These are phyloP conservation scores for Galeruca laticollis DNA, from an alignment of 2,888 invertebrate genomes.

Conservation along the genomic window DNA sequence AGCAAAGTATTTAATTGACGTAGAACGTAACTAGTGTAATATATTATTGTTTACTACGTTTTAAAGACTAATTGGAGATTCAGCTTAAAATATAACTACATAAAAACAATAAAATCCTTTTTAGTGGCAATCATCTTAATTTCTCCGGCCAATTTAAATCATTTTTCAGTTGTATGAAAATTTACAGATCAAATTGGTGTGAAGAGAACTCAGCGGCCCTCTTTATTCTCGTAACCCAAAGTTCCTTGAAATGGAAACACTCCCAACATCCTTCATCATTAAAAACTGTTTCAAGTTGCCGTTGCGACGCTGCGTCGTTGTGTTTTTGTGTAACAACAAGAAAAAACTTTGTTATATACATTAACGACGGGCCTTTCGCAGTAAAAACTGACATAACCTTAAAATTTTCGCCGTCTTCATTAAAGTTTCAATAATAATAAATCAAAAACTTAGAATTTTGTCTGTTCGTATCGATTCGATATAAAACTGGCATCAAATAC, in stretches of 20 bases:
- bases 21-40: too few species aligned
- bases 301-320: constrained; percentile 8
- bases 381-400: constrained; percentile 32
- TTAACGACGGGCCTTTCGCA: constrained; percentile 29
- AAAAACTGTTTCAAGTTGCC: constrained; percentile 31
- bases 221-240: constrained; percentile 21
- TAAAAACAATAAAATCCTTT: neutral
- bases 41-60: too few species aligned
- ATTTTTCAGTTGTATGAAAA: neutral
- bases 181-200: neutral
- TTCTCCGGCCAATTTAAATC: neutral
- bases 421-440: constrained; percentile 38
- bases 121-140: neutral
- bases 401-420: constrained; percentile 32
- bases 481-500: constrained; percentile 19
- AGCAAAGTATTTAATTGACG: too few species aligned
- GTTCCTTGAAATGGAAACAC: constrained; percentile 20
- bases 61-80: too few species aligned
- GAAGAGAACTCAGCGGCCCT: neutral
- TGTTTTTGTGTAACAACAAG: constrained; percentile 26
- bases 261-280: constrained; percentile 30
- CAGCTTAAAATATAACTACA: too few species aligned
- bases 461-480: constrained; percentile 11
- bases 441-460: constrained; percentile 37
- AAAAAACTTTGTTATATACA: constrained; percentile 32